Base-by-base conservation (phyloP, 2,797 vertebrate genomes). In the Eremophila alpestris region DNA sequence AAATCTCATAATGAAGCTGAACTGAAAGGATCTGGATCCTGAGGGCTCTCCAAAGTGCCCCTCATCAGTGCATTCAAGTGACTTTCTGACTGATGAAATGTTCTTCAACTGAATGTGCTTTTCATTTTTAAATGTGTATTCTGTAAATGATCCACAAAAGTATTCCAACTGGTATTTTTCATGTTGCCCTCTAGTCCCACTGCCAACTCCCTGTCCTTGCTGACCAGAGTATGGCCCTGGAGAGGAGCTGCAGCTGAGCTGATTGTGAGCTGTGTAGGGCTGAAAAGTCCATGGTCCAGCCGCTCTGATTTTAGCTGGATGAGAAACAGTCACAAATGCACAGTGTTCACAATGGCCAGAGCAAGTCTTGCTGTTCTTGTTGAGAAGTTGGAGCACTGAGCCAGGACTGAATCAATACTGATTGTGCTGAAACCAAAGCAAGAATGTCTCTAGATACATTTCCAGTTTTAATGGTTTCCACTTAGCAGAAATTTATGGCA, bases 71-170 rank as follows among this genome's bases (percentile, higher is more conserved):
- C 23, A 17, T 86, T 83, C 48, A 38, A 78, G 79, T 78, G 79
- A 90, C 79, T 94, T 83, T 62, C 30, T 93, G 27, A 64, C 62
- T 59, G 64, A 81, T 75, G 11, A 89, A 76, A 90, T 60, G 32
- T 59, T 93, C 73, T 90, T 91, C 76, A 82, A 67, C 30, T 91
- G 73, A 88, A 91, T 63, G 46, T 45, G 32, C 76, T 93, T 93
- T 90, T 87, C 34, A 83, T 85, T 71, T 83, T 38, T 34, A 67
- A 67, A 65, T 63, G 36, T 75, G 51, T 94, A 89, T 92, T 87
- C 79, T 89, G 76, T 83, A 94, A 94, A 86, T 62, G 69, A 62
- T 74, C 76, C 54, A 62, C 54, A 58, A 17, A 52, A 95, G 38
- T 62, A 78, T 83, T 89, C 49, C 73, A 93, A 11, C 17, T 34